Base-by-base conservation (phyloP, 64 coral and sea anemone species). In the Porites australiensis region DNA sequence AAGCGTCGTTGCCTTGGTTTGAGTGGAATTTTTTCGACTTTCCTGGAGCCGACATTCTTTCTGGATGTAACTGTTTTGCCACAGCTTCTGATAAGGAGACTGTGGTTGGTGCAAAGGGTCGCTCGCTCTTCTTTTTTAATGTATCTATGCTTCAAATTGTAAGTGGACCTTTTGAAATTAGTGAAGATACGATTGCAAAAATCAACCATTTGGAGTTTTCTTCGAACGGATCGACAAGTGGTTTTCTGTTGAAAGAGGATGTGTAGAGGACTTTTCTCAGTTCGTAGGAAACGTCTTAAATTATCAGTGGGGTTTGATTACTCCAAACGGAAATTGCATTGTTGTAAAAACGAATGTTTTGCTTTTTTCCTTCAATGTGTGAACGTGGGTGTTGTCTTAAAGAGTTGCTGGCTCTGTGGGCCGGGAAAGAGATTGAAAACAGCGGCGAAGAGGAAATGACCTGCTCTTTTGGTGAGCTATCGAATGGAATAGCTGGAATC, bases 171-270 rank as follows among this genome's bases (percentile, higher is more conserved):
- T 77, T 54, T 54, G 5, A 77, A 11, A 3, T 77, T 21, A 57
- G 75, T 16, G 1, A 77, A 6, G 8, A 57, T 6, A 9, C 8
- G 3, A 57, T 57, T 77, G 8, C n/a, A n/a, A 0, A n/a, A 10
- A 77, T 77, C 2, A 23, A 8, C n/a, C 50, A 55, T 8, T 77
- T 77, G 12, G 75, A 53, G 49, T 77, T 21, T 54, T 77, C 75
- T 53, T 19, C 12, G 75, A 49, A 54, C 49, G 75, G 8, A 50
- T 77, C 2, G 75, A 77, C 75, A 77, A 77, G 19, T 77, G 75
- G 75, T 55, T 77, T 55, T 77, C 75, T 20, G 89, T 83, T 51
- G 70, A 91, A 18, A 13, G 71, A 84, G 53, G 16, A 50, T 64
- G 44, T 67, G 74, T 77, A 1, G 75, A 77, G 49, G 49, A 77